Percentiles rank a stretch among this genome's conserved stretches.
Evolutionary conservation across 2,797 vertebrate genomes (phyloP).

Genomic region (Sebastes goodei): DNA sequence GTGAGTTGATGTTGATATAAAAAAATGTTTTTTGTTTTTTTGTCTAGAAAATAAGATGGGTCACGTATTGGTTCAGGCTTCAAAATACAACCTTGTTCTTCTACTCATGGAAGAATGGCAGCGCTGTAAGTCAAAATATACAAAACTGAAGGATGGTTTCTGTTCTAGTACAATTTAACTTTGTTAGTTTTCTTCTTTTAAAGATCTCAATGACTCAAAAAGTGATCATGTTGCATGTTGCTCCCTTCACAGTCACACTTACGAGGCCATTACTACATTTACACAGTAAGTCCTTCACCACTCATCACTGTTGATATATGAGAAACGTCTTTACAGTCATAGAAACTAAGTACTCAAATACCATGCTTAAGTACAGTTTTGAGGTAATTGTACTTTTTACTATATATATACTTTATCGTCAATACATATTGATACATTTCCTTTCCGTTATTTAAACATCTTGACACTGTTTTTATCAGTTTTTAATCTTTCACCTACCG

Average conservation of each 20-base stretch:
- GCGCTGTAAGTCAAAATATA: slow-evolving; percentile 63
- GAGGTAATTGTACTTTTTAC: background rate
- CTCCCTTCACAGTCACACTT: slow-evolving; percentile 68
- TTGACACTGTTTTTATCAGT: no score
- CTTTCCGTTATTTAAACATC: no score
- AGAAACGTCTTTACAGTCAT: background rate
- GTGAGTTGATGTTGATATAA: no score
- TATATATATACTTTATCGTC: no score
- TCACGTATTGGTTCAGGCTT: slow-evolving; percentile 83
- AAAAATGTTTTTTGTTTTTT: background rate
- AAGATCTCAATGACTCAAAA: background rate
- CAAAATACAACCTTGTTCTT: slow-evolving; percentile 82
- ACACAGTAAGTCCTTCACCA: slow-evolving; percentile 63
- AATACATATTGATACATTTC: no score
- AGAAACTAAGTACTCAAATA: background rate
- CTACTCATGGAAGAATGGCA: slow-evolving; percentile 76
- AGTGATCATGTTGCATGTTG: background rate
- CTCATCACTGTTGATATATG: background rate
- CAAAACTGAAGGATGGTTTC: background rate
- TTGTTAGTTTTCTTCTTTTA: background rate
- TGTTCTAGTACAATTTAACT: background rate
- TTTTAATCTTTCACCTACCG: no score
- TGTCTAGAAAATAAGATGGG: slow-evolving; percentile 78
- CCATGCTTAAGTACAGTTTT: background rate
- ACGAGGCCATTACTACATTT: slow-evolving; percentile 79